A percentile compares a stretch with the other conserved stretches of the same genome.
These are phyloP conservation scores for Engraulis encrasicolus DNA, from an alignment of 2,113 vertebrate species.

Conservation along the genomic window DNA sequence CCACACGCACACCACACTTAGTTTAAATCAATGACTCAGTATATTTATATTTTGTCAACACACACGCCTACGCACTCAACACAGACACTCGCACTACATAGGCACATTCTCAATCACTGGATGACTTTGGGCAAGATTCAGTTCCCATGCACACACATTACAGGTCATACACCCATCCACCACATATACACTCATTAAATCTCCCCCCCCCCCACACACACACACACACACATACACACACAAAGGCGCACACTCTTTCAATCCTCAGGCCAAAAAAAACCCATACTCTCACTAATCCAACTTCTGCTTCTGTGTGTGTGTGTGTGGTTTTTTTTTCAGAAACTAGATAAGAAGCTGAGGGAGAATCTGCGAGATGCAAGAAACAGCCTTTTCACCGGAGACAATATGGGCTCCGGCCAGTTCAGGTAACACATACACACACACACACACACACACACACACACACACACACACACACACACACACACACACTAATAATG, in stretches of 20 bases:
- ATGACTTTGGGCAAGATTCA: too few species aligned
- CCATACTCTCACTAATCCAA: background rate
- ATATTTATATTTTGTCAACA: background rate
- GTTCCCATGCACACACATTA: too few species aligned
- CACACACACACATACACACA: too few species aligned
- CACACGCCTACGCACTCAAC: too few species aligned
- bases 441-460: background rate
- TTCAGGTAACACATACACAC: background rate
- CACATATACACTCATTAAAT: too few species aligned
- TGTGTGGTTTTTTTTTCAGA: conserved; percentile 77
- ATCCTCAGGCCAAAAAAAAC: background rate
- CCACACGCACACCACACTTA: background rate
- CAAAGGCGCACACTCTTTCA: too few species aligned
- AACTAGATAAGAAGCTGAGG: conserved; percentile 96
- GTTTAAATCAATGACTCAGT: background rate
- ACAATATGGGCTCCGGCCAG: conserved; percentile 86
- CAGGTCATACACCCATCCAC: too few species aligned
- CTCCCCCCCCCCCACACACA: too few species aligned
- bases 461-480: conserved; percentile 1
- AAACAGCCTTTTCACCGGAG: conserved; percentile 97
- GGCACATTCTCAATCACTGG: too few species aligned
- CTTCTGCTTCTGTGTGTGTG: background rate
- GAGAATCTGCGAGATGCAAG: conserved; percentile 97
- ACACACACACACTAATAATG: background rate
- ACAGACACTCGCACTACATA: background rate